Evolutionary conservation across 2,113 vertebrate genomes (phyloP).

Genomic region (Melanotaenia duboulayi): DNA sequence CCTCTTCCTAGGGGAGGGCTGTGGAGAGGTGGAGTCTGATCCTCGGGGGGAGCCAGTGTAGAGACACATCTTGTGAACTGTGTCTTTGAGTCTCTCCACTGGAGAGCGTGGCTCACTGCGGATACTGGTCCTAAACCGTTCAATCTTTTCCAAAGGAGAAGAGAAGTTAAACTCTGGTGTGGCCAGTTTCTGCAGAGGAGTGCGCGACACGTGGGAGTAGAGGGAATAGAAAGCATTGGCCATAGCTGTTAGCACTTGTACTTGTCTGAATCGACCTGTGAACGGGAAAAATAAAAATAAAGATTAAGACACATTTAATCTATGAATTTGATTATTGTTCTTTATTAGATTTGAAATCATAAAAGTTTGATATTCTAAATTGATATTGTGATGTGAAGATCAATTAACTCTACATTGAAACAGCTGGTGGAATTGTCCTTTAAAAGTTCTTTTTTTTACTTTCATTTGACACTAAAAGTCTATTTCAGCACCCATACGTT

Average conservation of each 20-base stretch:
- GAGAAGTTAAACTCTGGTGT: conserved; percentile 81
- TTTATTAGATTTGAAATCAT: too few relatives aligned
- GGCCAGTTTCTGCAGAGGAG: conserved; percentile 88
- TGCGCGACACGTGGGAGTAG: conserved; percentile 91
- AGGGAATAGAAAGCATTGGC: conserved; percentile 93
- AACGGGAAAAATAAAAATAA: conserved; percentile 8
- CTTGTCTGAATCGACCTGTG: conserved; percentile 92
- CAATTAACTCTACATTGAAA: too few relatives aligned
- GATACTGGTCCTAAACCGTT: conserved; percentile 67
- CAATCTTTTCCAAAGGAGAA: conserved; percentile 68
- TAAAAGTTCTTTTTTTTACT: too few relatives aligned
- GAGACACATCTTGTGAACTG: conserved; percentile 90
- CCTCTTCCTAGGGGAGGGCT: conserved; percentile 63
- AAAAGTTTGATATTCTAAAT: too few relatives aligned
- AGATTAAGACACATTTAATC: not conserved
- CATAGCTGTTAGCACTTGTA: conserved; percentile 88
- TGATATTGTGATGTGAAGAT: too few relatives aligned
- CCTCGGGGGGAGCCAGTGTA: conserved; percentile 76
- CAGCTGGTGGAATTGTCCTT: too few relatives aligned
- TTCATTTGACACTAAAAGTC: too few relatives aligned
- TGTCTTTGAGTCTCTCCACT: conserved; percentile 87
- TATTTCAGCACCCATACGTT: not conserved
- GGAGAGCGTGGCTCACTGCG: conserved; percentile 81
- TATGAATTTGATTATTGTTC: not conserved
- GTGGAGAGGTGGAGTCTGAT: conserved; percentile 71